phyloP scores from a whole-genome alignment of 2,113 vertebrate species.

The Oreochromis tanganicae region DNA sequence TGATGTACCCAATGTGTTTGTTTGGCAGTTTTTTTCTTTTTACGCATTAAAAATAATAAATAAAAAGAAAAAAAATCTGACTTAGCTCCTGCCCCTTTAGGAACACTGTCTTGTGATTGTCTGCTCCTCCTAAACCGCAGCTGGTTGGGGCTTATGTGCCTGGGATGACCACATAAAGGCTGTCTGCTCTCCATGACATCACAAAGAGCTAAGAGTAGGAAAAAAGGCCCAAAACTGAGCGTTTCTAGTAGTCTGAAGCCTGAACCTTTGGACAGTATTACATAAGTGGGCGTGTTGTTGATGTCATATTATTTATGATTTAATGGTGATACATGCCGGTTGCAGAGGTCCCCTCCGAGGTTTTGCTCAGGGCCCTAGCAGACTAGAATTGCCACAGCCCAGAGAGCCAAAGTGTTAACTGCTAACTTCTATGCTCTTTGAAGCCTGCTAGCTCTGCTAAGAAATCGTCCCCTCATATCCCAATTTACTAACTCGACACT shows the following conservation, averaged over 20 bases:
- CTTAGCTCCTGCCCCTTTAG: background rate
- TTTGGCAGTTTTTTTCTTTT: background rate
- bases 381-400: background rate
- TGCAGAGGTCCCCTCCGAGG: too few species aligned
- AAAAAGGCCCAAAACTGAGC: background rate
- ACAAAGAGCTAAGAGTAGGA: background rate
- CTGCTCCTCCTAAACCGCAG: background rate
- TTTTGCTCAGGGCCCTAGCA: too few species aligned
- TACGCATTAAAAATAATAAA: background rate
- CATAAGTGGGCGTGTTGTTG: too few species aligned
- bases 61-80: background rate
- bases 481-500: background rate
- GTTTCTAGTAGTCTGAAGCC: background rate
- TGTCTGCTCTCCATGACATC: background rate
- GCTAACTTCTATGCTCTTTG: background rate
- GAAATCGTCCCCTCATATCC: background rate
- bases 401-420: background rate
- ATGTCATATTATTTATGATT: background rate
- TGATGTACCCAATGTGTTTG: background rate
- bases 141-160: background rate
- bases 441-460: background rate
- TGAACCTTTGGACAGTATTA: background rate
- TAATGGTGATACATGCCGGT: background rate
- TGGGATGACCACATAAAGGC: background rate
- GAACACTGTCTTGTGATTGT: background rate